Base-by-base conservation (phyloP, 92 coral and sea anemone genomes). In the Palythoa caribaeorum region DNA sequence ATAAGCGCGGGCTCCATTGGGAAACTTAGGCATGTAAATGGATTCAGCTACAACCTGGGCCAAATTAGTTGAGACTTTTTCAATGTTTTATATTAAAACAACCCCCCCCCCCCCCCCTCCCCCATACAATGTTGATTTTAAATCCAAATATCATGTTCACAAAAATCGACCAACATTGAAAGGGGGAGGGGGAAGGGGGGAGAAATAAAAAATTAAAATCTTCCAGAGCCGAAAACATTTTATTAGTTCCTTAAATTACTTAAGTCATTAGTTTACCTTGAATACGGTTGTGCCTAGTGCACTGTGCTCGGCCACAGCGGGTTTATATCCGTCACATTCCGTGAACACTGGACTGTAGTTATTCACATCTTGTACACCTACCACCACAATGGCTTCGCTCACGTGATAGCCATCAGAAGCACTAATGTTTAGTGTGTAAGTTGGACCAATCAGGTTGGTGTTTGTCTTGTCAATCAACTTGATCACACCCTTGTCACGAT, bases 311-410 rank as follows among this genome's bases (percentile, higher is more conserved):
- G 88, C 79, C 19, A 97, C 92, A 9, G 89, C 83, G 19, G 99
- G 99, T 50, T 87, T 80, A 89, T 97, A 97, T 28, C 85, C 88
- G 62, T 54, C 62, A 84, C 99, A 97, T 68, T 93, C 93, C 74
- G 76, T 86, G 91, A 97, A 97, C 68, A 94, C 95, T 3, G 99
- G 99, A 39, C 94, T 93, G 89, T 95, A 96, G 86, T 97, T 92
- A 84, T 97, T 97, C 15, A 97, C 88, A 84, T 97, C 99, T 74
- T 89, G 93, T 35, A 97, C 85, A 5, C 93, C 90, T 79, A 97
- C 97, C n/a, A 85, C 77, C 50, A 97, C 80, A 91, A 90, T 75
- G 50, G 98, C 94, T 69, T 95, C 86, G 14, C 92, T 93, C 55
- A 86, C 93, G 89, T 92, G 96, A 48, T 91, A 80, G 13, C 97